phyloP scores from a whole-genome alignment of 2,797 vertebrate genomes.

The Heliangelus exortis region DNA sequence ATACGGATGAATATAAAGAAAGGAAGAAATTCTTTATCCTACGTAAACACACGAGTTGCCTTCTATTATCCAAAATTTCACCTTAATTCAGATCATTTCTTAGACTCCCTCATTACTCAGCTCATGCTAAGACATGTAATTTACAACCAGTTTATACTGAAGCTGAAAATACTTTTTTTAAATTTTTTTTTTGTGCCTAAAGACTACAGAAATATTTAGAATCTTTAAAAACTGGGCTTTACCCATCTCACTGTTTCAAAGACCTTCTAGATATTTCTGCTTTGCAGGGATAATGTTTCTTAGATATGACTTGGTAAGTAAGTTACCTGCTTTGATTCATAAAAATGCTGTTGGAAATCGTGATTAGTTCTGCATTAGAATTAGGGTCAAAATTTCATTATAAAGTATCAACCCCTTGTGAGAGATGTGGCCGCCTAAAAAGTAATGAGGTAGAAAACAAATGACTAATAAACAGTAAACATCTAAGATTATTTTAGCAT shows the following conservation, averaged over 20 bases:
- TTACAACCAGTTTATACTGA: conserved; percentile 51
- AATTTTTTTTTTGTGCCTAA: background rate
- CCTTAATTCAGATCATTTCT: conserved; percentile 22
- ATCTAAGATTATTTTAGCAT: background rate
- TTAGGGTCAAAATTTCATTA: conserved; percentile 28
- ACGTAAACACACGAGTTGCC: background rate
- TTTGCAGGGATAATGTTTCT: conserved; percentile 10
- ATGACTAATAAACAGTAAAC: conserved; percentile 10
- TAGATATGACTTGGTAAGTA: conserved; percentile 7
- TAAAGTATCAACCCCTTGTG: background rate
- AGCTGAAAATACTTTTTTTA: background rate
- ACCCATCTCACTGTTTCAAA: conserved; percentile 6
- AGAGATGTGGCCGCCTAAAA: background rate
- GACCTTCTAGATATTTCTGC: conserved; percentile 55
- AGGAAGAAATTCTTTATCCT: conserved; percentile 9
- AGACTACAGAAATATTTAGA: conserved; percentile 22
- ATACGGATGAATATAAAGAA: conserved; percentile 11
- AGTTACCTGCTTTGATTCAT: conserved; percentile 35
- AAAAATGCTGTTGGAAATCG: conserved; percentile 45
- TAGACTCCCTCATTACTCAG: conserved; percentile 21
- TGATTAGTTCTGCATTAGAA: background rate
- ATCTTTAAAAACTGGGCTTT: conserved; percentile 37
- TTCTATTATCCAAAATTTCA: conserved; percentile 30
- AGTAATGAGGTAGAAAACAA: conserved; percentile 13
- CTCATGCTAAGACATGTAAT: conserved; percentile 61